phyloP scores from a whole-genome alignment of 2,797 vertebrate genomes.

The Syngnathus rostellatus region DNA sequence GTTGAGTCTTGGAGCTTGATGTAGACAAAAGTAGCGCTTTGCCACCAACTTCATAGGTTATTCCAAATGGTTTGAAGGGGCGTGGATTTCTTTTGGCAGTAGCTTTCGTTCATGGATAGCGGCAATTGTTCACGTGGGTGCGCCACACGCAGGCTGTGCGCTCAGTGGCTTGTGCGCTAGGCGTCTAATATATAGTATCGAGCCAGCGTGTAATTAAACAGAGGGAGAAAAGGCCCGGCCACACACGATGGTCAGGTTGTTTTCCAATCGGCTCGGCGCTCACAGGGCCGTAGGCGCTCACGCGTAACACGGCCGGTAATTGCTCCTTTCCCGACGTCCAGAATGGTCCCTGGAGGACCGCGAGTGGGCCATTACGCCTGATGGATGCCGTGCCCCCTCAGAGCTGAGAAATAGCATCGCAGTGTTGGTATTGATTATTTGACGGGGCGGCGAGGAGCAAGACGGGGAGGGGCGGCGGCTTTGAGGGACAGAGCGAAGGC shows the following conservation, averaged over 20 bases:
- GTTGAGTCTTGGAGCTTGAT: not conserved
- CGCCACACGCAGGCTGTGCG: not conserved
- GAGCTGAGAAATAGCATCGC: constrained; percentile 46
- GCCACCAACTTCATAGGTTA: not conserved
- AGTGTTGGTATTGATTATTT: constrained; percentile 57
- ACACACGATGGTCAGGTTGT: constrained; percentile 27
- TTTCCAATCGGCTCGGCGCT: constrained; percentile 25
- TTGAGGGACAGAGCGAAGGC: constrained; percentile 18
- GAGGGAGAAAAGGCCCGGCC: constrained; percentile 16
- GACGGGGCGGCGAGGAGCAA: constrained; percentile 25
- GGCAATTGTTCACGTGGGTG: too few species aligned
- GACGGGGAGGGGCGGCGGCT: not conserved
- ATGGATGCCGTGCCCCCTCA: constrained; percentile 27
- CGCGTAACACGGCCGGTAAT: constrained; percentile 40
- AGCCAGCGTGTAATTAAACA: constrained; percentile 34
- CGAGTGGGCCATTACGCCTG: constrained; percentile 33
- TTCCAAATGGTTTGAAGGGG: too few species aligned
- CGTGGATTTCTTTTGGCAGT: too few species aligned
- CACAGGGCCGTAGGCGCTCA: constrained; percentile 14
- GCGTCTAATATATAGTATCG: not conserved
- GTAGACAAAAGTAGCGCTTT: not conserved
- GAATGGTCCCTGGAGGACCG: constrained; percentile 27
- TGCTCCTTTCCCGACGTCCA: constrained; percentile 12
- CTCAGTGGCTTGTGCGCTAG: too few species aligned
- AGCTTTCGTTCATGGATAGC: too few species aligned